Evolutionary conservation across 2,113 vertebrate genomes (phyloP).

Genomic region (Nothobranchius kuhntae): DNA sequence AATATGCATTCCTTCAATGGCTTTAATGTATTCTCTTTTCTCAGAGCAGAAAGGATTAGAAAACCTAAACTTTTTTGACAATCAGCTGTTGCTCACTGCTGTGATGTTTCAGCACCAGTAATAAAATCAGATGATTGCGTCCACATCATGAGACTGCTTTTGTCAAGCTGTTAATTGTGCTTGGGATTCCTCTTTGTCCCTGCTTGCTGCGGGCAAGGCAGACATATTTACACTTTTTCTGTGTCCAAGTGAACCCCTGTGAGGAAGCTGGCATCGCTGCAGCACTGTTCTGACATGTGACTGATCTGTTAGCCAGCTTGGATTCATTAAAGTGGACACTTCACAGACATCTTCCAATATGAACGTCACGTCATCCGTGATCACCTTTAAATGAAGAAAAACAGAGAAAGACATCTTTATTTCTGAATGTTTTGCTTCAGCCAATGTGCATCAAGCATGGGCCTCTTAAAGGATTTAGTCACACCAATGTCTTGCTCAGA

Average conservation of each 20-base stretch:
- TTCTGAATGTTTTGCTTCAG: constrained; percentile 15
- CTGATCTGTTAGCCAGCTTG: constrained; percentile 63
- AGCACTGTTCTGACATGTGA: neutral
- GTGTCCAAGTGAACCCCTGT: constrained; percentile 55
- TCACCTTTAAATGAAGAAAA: constrained; percentile 46
- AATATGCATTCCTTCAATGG: neutral
- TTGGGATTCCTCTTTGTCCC: constrained; percentile 5
- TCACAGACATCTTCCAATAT: constrained; percentile 60
- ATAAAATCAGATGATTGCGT: neutral
- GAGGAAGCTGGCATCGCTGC: constrained; percentile 58
- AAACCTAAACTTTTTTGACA: neutral
- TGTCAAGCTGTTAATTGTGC: constrained; percentile 11
- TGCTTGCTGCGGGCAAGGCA: constrained; percentile 35
- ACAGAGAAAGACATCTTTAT: constrained; percentile 20
- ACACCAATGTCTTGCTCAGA: constrained; percentile 24
- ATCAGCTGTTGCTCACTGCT: neutral
- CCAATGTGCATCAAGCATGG: neutral
- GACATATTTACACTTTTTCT: constrained; percentile 54
- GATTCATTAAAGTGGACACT: constrained; percentile 58
- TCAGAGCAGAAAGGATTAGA: neutral
- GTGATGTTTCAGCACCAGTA: neutral
- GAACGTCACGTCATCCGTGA: constrained; percentile 57
- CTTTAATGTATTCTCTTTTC: neutral
- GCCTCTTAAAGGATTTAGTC: neutral
- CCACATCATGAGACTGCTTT: neutral